A percentile compares a stretch with the other conserved stretches of the same genome.
These are phyloP conservation scores for Aplochiton taeniatus DNA, from an alignment of 2,797 vertebrate species.

Conservation along the genomic window DNA sequence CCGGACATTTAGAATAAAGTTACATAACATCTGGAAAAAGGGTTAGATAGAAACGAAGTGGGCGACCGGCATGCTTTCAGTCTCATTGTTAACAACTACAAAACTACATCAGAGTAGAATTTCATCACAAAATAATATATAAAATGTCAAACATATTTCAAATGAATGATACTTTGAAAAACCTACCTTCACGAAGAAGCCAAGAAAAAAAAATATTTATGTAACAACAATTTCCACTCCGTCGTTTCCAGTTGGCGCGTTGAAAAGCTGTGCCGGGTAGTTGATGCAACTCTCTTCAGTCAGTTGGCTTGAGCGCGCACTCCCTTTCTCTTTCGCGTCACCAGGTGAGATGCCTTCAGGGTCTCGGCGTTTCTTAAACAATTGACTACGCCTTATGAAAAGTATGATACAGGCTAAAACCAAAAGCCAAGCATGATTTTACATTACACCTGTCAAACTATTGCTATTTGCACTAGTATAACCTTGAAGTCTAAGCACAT, in stretches of 20 bases:
- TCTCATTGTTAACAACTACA: too few relatives aligned
- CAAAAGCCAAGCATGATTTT: too few relatives aligned
- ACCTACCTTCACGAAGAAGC: slow-evolving; percentile 58
- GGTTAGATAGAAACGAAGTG: too few relatives aligned
- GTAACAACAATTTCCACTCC: neutral
- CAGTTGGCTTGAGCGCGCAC: neutral
- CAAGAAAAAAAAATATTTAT: neutral
- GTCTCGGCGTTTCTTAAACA: too few relatives aligned
- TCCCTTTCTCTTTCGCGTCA: neutral
- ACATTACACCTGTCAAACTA: too few relatives aligned
- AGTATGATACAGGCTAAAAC: too few relatives aligned
- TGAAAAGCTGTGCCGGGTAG: neutral
- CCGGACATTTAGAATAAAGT: too few relatives aligned
- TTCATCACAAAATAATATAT: neutral
- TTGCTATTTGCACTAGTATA: too few relatives aligned
- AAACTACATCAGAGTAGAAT: neutral
- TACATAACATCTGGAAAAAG: too few relatives aligned
- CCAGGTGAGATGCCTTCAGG: neutral
- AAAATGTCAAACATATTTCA: neutral
- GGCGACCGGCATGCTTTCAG: too few relatives aligned
- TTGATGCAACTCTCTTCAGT: neutral
- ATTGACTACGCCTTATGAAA: too few relatives aligned
- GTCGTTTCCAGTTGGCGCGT: slow-evolving; percentile 14
- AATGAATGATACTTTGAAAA: neutral
- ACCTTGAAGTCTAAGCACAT: too few relatives aligned